A percentile compares a stretch with the other conserved stretches of the same genome.
phyloP scores from a whole-genome alignment of 2,797 vertebrate genomes.

The Halcyon leucocephala region DNA sequence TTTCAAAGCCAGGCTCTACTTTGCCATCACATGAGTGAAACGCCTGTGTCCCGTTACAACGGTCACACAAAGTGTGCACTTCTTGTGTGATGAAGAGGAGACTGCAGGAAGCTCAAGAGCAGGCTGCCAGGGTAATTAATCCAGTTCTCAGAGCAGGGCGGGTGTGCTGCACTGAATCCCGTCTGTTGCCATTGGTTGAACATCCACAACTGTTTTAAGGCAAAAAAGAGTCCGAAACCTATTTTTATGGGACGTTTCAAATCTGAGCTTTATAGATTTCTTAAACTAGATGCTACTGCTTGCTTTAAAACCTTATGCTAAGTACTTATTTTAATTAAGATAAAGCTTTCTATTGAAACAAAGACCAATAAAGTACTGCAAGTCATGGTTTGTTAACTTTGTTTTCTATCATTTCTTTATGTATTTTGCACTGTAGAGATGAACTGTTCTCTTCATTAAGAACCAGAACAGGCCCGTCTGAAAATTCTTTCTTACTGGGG shows the following conservation, averaged over 20 bases:
- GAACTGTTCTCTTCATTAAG: not conserved
- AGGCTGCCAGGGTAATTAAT: not conserved
- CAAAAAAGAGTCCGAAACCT: not conserved
- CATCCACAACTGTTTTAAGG: not conserved
- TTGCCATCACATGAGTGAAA: fast-evolving
- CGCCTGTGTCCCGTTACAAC: not conserved
- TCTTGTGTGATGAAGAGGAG: not conserved
- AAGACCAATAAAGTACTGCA: not conserved
- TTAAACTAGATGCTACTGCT: not conserved
- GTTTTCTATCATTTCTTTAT: not conserved
- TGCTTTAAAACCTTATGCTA: not conserved
- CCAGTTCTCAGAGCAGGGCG: not conserved
- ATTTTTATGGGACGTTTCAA: not conserved
- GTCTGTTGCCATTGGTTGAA: not conserved
- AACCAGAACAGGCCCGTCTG: not conserved
- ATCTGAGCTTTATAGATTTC: not conserved
- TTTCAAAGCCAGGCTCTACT: not conserved
- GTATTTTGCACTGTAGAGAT: not conserved
- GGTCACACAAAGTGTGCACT: fast-evolving
- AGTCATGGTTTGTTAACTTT: not conserved
- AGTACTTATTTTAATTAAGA: not conserved
- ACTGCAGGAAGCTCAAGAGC: not conserved
- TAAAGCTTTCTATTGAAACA: not conserved
- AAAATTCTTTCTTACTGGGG: not conserved
- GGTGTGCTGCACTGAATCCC: not conserved